Conservation (phyloP, 2,797 vertebrate species). For the Paratrypauchen microcephalus region DNA sequence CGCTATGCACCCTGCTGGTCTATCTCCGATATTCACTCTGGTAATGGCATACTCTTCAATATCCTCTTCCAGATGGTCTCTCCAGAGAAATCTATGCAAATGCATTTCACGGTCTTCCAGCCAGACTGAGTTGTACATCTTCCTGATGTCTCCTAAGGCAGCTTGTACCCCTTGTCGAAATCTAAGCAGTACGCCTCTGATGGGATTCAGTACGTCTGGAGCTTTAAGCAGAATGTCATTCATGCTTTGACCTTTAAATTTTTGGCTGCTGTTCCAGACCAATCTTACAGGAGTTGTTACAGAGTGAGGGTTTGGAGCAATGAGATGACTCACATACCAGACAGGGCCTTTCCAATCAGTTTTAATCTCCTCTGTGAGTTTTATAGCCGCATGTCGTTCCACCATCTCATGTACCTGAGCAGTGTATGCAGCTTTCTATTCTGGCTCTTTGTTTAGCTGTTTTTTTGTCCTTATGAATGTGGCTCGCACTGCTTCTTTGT, state of each 20-base stretch:
- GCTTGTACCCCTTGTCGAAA: not conserved
- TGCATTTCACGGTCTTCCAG: conserved; percentile 1
- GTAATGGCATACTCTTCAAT: too few relatives aligned
- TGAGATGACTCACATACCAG: conserved; percentile 1
- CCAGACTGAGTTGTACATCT: not conserved
- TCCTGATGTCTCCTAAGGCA: not conserved
- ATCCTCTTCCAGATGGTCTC: not conserved
- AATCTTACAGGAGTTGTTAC: not conserved
- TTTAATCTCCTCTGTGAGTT: not conserved
- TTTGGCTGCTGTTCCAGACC: not conserved
- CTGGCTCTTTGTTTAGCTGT: not conserved
- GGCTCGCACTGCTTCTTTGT: not conserved
- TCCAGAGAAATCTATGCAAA: not conserved
- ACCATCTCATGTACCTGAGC: conserved; percentile 3
- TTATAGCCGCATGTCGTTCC: not conserved
- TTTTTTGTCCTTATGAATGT: not conserved
- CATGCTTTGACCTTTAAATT: too few relatives aligned
- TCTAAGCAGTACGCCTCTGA: not conserved
- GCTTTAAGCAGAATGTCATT: not conserved
- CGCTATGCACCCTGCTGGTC: too few relatives aligned
- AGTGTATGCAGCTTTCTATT: not conserved
- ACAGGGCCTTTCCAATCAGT: not conserved
- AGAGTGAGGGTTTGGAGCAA: not conserved
- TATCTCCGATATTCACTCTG: too few relatives aligned
- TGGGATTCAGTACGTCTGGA: not conserved